Evolutionary conservation across 1,140 invertebrate species (phyloP).

Genomic region (Micrasema longulum): DNA sequence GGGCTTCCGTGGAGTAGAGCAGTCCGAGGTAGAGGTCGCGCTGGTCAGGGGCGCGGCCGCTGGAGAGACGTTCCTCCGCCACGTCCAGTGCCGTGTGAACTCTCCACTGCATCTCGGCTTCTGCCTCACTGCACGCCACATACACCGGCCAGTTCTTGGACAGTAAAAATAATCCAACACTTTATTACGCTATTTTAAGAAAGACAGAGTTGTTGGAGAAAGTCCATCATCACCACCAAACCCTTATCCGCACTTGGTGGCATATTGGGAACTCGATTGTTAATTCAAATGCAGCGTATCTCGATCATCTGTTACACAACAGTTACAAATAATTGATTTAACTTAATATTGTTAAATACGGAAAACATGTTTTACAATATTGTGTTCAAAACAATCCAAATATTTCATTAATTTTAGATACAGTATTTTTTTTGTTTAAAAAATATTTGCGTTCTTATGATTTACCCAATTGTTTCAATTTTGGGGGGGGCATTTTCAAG

Average conservation of each 20-base stretch:
- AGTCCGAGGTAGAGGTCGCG: conserved; percentile 92
- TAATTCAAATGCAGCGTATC: too few species aligned
- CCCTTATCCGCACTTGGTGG: too few species aligned
- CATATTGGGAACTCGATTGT: background rate
- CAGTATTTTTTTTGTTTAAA: too few species aligned
- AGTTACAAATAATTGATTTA: background rate
- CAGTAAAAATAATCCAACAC: background rate
- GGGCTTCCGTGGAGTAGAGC: conserved; percentile 94
- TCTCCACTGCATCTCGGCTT: conserved; percentile 86
- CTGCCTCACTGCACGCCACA: conserved; percentile 82
- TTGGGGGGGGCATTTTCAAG: too few species aligned
- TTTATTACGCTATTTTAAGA: background rate
- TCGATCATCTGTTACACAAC: too few species aligned
- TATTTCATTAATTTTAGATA: too few species aligned
- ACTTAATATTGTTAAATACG: background rate
- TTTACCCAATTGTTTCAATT: too few species aligned
- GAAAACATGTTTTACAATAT: too few species aligned
- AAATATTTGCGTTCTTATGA: too few species aligned
- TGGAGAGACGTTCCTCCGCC: conserved; percentile 87
- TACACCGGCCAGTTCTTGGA: conserved; percentile 92
- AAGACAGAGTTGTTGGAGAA: too few species aligned
- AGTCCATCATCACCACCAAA: too few species aligned
- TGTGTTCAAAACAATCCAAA: too few species aligned
- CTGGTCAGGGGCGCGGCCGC: conserved; percentile 70
- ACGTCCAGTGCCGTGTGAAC: conserved; percentile 95